Evolutionary conservation across 1,140 invertebrate species (phyloP), one percentile per base, ranked within the genome.

Genomic region (Dreissena polymorpha): DNA sequence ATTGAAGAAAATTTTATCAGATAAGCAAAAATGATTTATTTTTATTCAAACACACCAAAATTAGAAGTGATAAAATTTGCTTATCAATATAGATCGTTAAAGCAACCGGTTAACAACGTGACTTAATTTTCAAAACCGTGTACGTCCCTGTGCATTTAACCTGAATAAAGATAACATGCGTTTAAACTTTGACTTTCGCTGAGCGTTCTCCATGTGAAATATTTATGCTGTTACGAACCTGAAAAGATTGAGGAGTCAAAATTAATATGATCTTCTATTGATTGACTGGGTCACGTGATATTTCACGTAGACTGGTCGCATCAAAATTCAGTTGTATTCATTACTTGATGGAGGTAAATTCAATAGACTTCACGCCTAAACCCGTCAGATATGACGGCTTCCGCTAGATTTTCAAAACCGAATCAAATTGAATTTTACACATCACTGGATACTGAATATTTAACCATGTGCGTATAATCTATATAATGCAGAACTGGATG

Each of bases 241-340:
- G 65, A 65, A 77, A 77, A n/a, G 60, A 65, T 55, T 75, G 13
- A 53, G 51, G 50, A 70, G 76, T 79, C 64, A 79, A 70, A 70
- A 69, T 79, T 69, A 79, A 70, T 79, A 79, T 69, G 67, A 70
- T 69, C 55, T 76, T 67, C 27, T 79, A 79, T 79, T 79, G 76
- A 79, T 79, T 60, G 65, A 55, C 64, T 18, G 49, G 39, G 50
- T 79, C 76, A 79, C 65, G 76, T 79, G 67, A 55, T 2, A 53
- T 39, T 25, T 49, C 76, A 70, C 67, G 65, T 69, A 69, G 67
- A 79, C 65, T 60, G 76, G 65, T 29, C 76, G 51, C 63, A 76
- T 76, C 74, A 76, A 79, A 69, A 79, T 79, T 69, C 76, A 79
- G 21, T 29, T 55, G 39, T 79, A 27, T 70, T 70, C 76, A 70